Conservation (phyloP, 2,797 vertebrate genomes). For the Sylvilagus floridanus region DNA sequence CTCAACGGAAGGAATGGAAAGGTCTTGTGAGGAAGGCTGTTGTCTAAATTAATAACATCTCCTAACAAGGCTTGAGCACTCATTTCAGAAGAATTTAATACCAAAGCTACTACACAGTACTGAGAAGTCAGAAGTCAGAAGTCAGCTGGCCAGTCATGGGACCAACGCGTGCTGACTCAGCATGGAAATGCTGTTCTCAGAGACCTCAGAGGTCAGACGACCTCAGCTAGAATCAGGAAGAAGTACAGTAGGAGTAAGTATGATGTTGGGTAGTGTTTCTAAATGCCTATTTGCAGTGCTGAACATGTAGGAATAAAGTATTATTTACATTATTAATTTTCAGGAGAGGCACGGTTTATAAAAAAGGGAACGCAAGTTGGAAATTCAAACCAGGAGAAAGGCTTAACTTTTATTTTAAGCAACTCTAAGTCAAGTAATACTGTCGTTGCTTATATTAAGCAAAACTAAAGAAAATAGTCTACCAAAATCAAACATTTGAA, state of each 20-base stretch:
- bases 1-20: background rate
- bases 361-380: background rate
- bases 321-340: background rate
- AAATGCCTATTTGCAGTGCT: background rate
- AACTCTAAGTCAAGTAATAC: background rate
- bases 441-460: background rate
- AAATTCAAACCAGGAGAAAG: background rate
- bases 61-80: slow-evolving; percentile 47
- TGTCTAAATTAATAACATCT: slow-evolving; percentile 71
- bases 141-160: background rate
- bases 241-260: background rate
- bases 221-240: background rate
- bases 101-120: background rate
- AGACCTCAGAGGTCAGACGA: background rate
- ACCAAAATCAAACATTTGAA: background rate
- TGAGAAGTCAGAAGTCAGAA: background rate
- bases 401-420: background rate
- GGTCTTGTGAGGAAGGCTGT: background rate
- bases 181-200: background rate
- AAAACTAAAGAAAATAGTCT: background rate
- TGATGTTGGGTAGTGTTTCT: background rate
- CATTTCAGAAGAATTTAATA: slow-evolving; percentile 62
- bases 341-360: background rate
- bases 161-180: background rate
- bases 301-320: background rate